Conservation (phyloP, 2,888 invertebrate genomes). For the Diarsia mendica region DNA sequence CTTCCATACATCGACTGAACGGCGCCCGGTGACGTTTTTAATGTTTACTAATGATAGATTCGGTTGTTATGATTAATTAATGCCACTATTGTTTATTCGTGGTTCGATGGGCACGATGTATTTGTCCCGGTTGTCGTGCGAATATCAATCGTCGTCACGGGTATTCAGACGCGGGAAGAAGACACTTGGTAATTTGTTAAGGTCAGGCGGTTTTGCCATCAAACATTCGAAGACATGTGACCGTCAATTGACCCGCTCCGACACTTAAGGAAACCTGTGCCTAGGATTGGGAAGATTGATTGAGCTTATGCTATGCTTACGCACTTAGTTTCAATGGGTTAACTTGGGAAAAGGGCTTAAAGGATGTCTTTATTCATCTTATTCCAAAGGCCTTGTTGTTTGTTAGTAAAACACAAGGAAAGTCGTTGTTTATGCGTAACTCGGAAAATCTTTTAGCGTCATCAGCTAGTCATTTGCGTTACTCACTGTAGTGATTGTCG, state of each 20-base stretch:
- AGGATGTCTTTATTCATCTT: neutral
- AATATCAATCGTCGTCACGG: conserved; percentile 23
- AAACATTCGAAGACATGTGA: neutral
- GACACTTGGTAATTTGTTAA: conserved; percentile 12
- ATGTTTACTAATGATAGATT: conserved; percentile 60
- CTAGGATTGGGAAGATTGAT: neutral
- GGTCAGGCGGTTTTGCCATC: conserved; percentile 7
- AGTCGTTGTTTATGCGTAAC: conserved; percentile 38
- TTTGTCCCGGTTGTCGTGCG: conserved; percentile 19
- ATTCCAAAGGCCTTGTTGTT: conserved; percentile 22
- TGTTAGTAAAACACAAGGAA: conserved; percentile 52
- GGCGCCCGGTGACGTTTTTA: conserved; percentile 56
- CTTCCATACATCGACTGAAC: conserved; percentile 40
- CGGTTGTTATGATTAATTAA: conserved; percentile 59
- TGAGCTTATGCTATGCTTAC: neutral
- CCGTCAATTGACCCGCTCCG: neutral
- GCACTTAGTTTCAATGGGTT: neutral
- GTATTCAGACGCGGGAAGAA: conserved; percentile 12
- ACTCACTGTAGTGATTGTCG: conserved; percentile 27
- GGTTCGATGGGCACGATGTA: conserved; percentile 39
- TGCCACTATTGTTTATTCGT: conserved; percentile 54
- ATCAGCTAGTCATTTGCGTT: conserved; percentile 42
- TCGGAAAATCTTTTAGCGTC: conserved; percentile 56
- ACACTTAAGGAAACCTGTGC: neutral
- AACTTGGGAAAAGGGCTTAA: neutral